Evolutionary conservation across 2,888 invertebrate species (phyloP).

Genomic region (Formica aserva): DNA sequence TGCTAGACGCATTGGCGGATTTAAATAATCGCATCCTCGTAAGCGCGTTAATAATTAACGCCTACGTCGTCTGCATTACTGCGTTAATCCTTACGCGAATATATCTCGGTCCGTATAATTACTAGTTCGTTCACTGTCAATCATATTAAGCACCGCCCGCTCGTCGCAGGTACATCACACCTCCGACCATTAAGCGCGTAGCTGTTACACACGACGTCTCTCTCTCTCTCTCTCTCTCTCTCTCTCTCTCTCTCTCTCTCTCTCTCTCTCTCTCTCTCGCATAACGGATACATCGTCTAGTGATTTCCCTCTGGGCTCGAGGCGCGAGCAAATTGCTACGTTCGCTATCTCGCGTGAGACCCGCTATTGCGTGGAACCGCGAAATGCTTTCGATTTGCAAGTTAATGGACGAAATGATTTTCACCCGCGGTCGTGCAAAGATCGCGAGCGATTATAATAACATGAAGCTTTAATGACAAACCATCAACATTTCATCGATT

Average conservation of each 20-base stretch:
- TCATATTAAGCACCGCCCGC: conserved; percentile 71
- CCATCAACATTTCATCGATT: conserved; percentile 14
- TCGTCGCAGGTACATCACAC: conserved; percentile 57
- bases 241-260: conserved; percentile 40
- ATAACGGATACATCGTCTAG: conserved; percentile 64
- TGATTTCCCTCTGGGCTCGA: conserved; percentile 81
- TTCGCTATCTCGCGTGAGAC: conserved; percentile 38
- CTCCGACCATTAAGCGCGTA: conserved; percentile 71
- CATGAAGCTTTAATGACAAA: background rate
- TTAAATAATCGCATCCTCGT: conserved; percentile 38
- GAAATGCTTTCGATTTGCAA: conserved; percentile 32
- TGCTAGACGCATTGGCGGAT: conserved; percentile 1
- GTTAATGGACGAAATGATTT: conserved; percentile 25
- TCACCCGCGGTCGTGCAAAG: background rate
- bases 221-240: background rate
- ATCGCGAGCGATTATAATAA: conserved; percentile 25
- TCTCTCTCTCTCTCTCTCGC: conserved; percentile 10
- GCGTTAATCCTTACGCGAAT: conserved; percentile 50
- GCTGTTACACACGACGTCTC: conserved; percentile 45
- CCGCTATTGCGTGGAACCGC: conserved; percentile 1
- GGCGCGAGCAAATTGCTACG: conserved; percentile 74
- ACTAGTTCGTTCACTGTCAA: conserved; percentile 72
- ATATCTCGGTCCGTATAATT: conserved; percentile 72
- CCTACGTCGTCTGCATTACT: conserved; percentile 40
- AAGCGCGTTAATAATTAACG: conserved; percentile 22